These are phyloP conservation scores for Spatulosminthurus flaviceps DNA, from an alignment of 2,888 invertebrate genomes.

Conservation along the genomic window DNA sequence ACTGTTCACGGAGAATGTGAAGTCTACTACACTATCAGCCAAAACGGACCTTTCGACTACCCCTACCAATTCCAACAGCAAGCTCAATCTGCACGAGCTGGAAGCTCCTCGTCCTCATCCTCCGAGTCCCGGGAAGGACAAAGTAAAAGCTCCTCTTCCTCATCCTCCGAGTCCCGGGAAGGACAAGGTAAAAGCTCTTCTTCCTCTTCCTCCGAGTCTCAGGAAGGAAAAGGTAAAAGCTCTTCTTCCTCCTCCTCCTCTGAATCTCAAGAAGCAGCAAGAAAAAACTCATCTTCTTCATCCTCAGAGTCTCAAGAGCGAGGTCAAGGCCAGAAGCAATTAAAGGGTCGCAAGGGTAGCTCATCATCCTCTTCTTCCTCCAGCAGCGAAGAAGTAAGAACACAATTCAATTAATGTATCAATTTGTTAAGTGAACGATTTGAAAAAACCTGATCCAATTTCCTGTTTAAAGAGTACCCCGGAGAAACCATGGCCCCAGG, in stretches of 20 bases:
- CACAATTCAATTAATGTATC: background rate
- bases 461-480: background rate
- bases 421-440: background rate
- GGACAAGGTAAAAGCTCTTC: background rate
- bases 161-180: constrained; percentile 18
- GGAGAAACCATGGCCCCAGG: constrained; percentile 51
- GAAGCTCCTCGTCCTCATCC: background rate
- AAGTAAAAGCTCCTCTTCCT: background rate
- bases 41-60: constrained; percentile 54
- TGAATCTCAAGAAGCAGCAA: too few species aligned
- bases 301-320: background rate
- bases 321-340: too few species aligned
- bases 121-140: background rate
- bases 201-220: background rate
- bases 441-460: background rate
- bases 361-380: background rate
- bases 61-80: constrained; percentile 56
- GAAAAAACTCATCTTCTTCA: too few species aligned
- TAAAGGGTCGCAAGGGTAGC: too few species aligned
- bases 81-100: constrained; percentile 48
- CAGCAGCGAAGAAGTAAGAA: constrained; percentile 1
- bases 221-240: too few species aligned
- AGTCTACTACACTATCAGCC: constrained; percentile 64
- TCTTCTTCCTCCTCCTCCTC: constrained; percentile 1
- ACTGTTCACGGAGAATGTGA: constrained; percentile 65